A percentile compares a stretch with the other conserved stretches of the same genome.
These are phyloP conservation scores for Heteronetta atricapilla DNA, from an alignment of 2,113 vertebrate genomes.

Conservation along the genomic window DNA sequence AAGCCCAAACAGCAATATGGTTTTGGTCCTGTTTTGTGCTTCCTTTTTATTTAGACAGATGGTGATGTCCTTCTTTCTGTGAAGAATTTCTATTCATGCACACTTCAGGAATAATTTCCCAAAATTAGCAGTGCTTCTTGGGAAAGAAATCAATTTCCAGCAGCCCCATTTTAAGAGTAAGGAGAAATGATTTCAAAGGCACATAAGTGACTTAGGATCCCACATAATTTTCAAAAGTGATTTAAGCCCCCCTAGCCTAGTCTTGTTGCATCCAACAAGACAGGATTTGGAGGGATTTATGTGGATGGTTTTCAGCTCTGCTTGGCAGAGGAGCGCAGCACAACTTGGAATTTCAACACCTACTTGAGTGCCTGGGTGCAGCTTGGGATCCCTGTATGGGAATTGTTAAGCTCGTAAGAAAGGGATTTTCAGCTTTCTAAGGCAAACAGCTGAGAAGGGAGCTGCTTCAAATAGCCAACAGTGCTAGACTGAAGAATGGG, in stretches of 20 bases:
- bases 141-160: conserved; percentile 1
- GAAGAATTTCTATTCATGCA: conserved; percentile 28
- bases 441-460: conserved; percentile 58
- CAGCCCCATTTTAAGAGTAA: background rate
- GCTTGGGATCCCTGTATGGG: conserved; percentile 16
- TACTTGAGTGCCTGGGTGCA: background rate
- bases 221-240: conserved; percentile 29
- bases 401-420: conserved; percentile 70
- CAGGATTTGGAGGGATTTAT: conserved; percentile 68
- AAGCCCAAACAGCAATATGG: background rate
- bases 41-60: conserved; percentile 20
- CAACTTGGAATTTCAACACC: background rate
- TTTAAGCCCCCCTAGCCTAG: conserved; percentile 35
- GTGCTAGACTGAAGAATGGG: conserved; percentile 43
- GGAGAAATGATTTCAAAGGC: conserved; percentile 8
- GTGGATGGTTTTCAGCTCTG: conserved; percentile 33
- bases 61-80: background rate
- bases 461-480: conserved; percentile 57
- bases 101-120: conserved; percentile 18
- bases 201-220: conserved; percentile 19
- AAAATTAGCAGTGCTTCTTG: background rate
- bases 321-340: conserved; percentile 44
- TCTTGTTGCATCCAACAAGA: conserved; percentile 49
- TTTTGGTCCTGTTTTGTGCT: background rate
- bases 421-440: conserved; percentile 70